Base-by-base conservation (phyloP, 1,140 invertebrate genomes). In the Drosophila persimilis region DNA sequence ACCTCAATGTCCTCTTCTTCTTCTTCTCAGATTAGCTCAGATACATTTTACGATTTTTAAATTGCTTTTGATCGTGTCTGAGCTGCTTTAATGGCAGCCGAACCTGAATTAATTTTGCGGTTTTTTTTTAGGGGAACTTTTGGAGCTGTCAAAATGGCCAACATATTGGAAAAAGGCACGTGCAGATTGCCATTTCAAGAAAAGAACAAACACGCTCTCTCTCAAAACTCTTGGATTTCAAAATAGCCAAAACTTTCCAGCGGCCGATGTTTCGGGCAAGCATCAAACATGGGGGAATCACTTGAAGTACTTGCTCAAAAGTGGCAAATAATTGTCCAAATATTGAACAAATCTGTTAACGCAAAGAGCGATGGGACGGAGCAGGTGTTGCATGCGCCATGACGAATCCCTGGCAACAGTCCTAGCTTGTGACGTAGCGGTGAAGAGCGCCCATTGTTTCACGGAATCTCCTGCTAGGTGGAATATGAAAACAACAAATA, bases 301-400 rank as follows among this genome's bases (percentile, higher is more conserved):
- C 78, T 52, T 15, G 3, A 39, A 22, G 54, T 62, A 74, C 58
- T 52, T 35, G 31, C 46, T 29, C n/a, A 9, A 35, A 73, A 48
- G 51, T 83, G 56, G 47, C 71, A 58, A 84, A 51, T 58, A 80
- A 77, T 76, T 80, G 76, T 48, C 59, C 57, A 85, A 84, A 85
- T 67, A 85, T 84, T 66, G 61, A 50, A 9, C n/a, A 24, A 67
- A 63, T 55, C 15, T 48, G 45, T 66, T 84, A 84, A 57, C 64
- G 39, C 17, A n/a, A 24, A 52, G 46, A 29, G 39, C 54, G 47
- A 44, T 47, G 44, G 20, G 20, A 22, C 55, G 41, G 24, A 9
- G 31, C 31, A 35, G 31, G 31, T 35, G 31, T 35, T 35, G 31
- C 31, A 11, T 11, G 31, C 0, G 8, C 2, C 31, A 53, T 50